Conservation (phyloP, 2,888 invertebrate species). For the Zygaena filipendulae region DNA sequence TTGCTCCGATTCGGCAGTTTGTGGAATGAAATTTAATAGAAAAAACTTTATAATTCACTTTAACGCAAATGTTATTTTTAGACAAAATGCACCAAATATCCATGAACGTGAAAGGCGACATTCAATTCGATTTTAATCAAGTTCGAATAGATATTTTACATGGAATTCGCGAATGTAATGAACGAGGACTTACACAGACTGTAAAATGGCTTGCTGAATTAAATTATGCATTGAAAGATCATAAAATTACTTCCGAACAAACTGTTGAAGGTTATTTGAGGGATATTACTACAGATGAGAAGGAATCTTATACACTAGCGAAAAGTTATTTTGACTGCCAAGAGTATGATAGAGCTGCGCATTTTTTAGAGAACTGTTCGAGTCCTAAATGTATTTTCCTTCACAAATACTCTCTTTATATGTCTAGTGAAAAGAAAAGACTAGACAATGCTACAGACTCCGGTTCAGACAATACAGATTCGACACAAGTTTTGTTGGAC, state of each 20-base stretch:
- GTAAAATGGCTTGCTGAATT: slow-evolving; percentile 92
- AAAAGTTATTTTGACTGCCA: slow-evolving; percentile 91
- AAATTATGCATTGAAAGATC: slow-evolving; percentile 78
- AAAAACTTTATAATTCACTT: too few relatives aligned
- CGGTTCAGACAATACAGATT: slow-evolving; percentile 46
- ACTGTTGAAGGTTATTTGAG: slow-evolving; percentile 26
- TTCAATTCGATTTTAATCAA: slow-evolving; percentile 51
- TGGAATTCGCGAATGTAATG: slow-evolving; percentile 74
- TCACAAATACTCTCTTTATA: slow-evolving; percentile 85
- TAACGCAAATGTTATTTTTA: too few relatives aligned
- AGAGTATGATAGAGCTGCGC: slow-evolving; percentile 90
- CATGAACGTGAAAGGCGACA: slow-evolving; percentile 42
- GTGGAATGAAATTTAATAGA: too few relatives aligned
- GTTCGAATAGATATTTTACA: slow-evolving; percentile 48
- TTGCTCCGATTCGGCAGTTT: too few relatives aligned
- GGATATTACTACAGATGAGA: slow-evolving; percentile 68
- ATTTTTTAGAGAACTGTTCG: slow-evolving; percentile 77
- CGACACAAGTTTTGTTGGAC: slow-evolving; percentile 51
- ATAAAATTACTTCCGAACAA: slow-evolving; percentile 68
- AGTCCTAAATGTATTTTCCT: slow-evolving; percentile 83
- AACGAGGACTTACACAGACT: slow-evolving; percentile 82
- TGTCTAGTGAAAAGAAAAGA: slow-evolving; percentile 91
- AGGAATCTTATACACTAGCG: slow-evolving; percentile 79
- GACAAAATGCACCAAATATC: slow-evolving; percentile 37
- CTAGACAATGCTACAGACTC: slow-evolving; percentile 74